Evolutionary conservation across 2,888 invertebrate species (phyloP).

Genomic region (Himalopsyche tibetana): DNA sequence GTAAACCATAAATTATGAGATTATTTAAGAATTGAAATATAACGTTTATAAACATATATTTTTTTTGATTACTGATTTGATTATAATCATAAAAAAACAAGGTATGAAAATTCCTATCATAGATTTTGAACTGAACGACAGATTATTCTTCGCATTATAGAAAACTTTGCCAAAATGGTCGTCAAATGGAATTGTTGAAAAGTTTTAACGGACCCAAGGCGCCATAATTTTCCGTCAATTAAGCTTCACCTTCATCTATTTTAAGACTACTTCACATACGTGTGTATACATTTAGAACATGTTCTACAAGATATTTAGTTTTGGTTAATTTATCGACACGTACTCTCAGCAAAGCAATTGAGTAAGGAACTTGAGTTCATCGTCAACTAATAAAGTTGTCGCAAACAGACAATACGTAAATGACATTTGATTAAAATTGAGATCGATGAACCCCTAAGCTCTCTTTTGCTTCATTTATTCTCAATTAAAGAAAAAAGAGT

Average conservation of each 20-base stretch:
- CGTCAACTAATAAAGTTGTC: background rate
- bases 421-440: background rate
- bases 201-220: background rate
- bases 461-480: background rate
- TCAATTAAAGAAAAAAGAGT: too few relatives aligned
- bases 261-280: background rate
- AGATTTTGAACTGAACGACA: too few relatives aligned
- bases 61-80: too few relatives aligned
- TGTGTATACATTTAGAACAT: background rate
- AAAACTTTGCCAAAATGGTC: background rate
- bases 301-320: background rate
- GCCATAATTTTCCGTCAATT: background rate
- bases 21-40: too few relatives aligned
- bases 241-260: background rate
- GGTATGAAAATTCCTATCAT: too few relatives aligned
- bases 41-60: too few relatives aligned
- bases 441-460: background rate
- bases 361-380: background rate
- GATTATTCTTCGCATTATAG: too few relatives aligned
- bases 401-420: background rate
- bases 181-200: background rate
- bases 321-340: slow-evolving; percentile 3
- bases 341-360: background rate
- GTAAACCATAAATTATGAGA: too few relatives aligned
- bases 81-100: too few relatives aligned